phyloP scores from a whole-genome alignment of 2,797 vertebrate genomes.

The Xyrichtys novacula region DNA sequence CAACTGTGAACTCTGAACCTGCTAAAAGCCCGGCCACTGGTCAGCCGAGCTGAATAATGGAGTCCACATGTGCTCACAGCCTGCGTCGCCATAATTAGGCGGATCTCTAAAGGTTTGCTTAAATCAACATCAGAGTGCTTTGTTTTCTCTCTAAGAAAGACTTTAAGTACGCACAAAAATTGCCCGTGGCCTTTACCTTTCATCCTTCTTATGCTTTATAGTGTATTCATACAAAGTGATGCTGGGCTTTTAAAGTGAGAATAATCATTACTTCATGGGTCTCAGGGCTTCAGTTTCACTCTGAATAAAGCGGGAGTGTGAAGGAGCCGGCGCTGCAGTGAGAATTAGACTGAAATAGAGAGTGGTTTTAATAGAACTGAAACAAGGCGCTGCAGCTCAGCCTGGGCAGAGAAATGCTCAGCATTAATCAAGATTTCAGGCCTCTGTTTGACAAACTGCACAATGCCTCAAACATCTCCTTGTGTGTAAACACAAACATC shows the following conservation, averaged over 20 bases:
- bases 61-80: slow-evolving; percentile 89
- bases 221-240: slow-evolving; percentile 59
- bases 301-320: slow-evolving; percentile 59
- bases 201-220: slow-evolving; percentile 63
- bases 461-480: slow-evolving; percentile 71
- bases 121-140: slow-evolving; percentile 82
- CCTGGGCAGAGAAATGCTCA: slow-evolving; percentile 55
- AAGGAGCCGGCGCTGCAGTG: slow-evolving; percentile 60
- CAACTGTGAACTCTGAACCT: slow-evolving; percentile 99
- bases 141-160: slow-evolving; percentile 52
- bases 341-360: slow-evolving; percentile 62
- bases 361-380: slow-evolving; percentile 53
- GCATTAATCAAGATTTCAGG: slow-evolving; percentile 78
- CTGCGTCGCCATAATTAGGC: slow-evolving; percentile 83
- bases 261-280: slow-evolving; percentile 56
- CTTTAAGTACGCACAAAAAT: slow-evolving; percentile 60
- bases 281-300: slow-evolving; percentile 54
- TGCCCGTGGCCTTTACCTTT: slow-evolving; percentile 67
- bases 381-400: slow-evolving; percentile 45
- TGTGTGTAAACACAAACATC: slow-evolving; percentile 80
- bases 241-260: slow-evolving; percentile 55
- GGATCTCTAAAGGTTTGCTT: slow-evolving; percentile 81
- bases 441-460: slow-evolving; percentile 71
- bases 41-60: slow-evolving; percentile 88
- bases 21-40: slow-evolving; percentile 89